Evolutionary conservation across 1,140 invertebrate genomes (phyloP).

Genomic region (Aethina tumida): DNA sequence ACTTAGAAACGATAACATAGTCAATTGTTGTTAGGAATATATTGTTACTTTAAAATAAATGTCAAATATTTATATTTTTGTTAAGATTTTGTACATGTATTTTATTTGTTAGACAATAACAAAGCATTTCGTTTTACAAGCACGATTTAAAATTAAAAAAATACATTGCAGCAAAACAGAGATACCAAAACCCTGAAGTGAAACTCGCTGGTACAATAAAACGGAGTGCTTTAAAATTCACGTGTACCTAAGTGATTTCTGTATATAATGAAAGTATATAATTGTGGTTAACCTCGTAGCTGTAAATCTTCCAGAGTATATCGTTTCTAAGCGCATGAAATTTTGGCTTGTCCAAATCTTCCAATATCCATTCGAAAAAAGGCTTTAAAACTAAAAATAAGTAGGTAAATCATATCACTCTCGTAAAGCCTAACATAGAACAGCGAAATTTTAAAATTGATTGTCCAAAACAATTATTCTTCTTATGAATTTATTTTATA

Average conservation of each 20-base stretch:
- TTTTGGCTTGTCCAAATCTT: slow-evolving; percentile 22
- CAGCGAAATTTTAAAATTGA: slow-evolving; percentile 18
- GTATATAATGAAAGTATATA: slow-evolving; percentile 4
- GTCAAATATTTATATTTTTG: no score
- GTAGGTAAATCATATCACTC: slow-evolving; percentile 9
- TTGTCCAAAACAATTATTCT: slow-evolving; percentile 22
- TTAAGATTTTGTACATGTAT: no score
- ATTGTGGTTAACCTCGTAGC: slow-evolving; percentile 1
- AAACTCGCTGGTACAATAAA: slow-evolving; percentile 5
- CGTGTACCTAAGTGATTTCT: slow-evolving; percentile 1
- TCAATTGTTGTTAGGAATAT: no score
- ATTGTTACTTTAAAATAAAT: no score
- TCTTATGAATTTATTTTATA: slow-evolving; percentile 21
- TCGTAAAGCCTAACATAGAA: slow-evolving; percentile 18
- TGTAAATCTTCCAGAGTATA: slow-evolving; percentile 15
- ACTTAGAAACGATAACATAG: no score
- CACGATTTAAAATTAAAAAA: no score
- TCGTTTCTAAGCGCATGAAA: slow-evolving; percentile 14
- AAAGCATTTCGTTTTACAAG: no score
- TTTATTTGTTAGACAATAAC: no score
- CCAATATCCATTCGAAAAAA: slow-evolving; percentile 18
- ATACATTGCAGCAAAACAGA: slow-evolving; percentile 8
- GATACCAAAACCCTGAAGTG: slow-evolving; percentile 9
- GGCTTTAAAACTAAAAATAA: slow-evolving; percentile 14
- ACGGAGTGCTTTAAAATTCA: background rate